Conservation (phyloP, 2,113 vertebrate genomes). For the Nothoprocta pentlandii region DNA sequence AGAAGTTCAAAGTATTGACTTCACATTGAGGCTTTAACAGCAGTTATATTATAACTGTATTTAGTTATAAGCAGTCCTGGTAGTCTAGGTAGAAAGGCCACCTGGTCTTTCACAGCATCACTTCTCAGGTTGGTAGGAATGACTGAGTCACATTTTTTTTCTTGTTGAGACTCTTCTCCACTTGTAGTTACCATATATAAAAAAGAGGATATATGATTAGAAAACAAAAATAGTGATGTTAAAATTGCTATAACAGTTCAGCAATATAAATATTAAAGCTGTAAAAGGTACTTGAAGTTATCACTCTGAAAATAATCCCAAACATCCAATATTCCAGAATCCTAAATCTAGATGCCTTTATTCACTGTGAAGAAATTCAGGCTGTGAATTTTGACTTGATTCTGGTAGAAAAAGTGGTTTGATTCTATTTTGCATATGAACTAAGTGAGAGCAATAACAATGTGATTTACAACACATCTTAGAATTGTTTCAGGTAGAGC, state of each 20-base stretch:
- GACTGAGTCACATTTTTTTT: background rate
- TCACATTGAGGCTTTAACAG: constrained; percentile 33
- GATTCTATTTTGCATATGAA: background rate
- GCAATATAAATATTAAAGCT: background rate
- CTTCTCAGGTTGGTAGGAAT: background rate
- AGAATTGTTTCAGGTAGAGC: background rate
- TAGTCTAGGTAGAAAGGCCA: background rate
- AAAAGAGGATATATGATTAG: background rate
- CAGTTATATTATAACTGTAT: background rate
- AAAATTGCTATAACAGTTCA: background rate
- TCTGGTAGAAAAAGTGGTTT: background rate
- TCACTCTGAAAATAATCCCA: background rate
- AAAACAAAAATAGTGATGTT: background rate
- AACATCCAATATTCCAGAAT: background rate
- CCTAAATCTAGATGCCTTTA: background rate
- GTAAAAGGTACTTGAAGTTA: background rate
- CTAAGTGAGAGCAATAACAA: background rate
- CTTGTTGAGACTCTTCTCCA: constrained; percentile 1
- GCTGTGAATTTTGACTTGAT: background rate
- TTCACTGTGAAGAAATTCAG: background rate
- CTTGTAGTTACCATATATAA: background rate
- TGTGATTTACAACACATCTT: background rate
- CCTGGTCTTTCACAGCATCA: background rate
- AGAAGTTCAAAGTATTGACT: constrained; percentile 1
- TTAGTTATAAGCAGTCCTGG: background rate